Percentiles rank a stretch among this genome's conserved stretches.
phyloP scores from a whole-genome alignment of 2,113 vertebrate genomes.

The Patagioenas fasciata region DNA sequence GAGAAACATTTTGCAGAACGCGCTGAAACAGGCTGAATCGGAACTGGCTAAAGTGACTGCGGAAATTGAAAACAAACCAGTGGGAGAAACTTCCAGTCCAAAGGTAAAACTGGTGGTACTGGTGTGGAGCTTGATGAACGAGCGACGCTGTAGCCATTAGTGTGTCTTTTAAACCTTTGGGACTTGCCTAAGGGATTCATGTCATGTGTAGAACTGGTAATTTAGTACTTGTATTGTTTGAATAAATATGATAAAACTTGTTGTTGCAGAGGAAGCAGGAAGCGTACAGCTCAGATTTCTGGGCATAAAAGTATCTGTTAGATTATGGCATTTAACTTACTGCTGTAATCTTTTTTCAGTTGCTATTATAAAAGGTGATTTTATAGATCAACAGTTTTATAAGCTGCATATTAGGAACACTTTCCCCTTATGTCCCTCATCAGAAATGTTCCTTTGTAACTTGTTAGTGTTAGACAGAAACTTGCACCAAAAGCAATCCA shows the following conservation, averaged over 20 bases:
- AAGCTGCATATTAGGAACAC: neutral
- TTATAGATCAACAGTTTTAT: neutral
- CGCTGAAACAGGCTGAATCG: constrained; percentile 64
- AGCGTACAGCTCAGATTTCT: neutral
- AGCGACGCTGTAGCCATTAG: neutral
- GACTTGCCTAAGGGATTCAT: neutral
- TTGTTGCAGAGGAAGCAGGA: neutral
- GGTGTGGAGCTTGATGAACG: neutral
- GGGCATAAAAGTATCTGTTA: neutral
- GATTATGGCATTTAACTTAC: neutral
- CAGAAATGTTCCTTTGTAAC: neutral
- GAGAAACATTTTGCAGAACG: constrained; percentile 27
- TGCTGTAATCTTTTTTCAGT: neutral
- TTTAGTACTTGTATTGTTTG: neutral
- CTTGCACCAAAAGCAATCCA: neutral
- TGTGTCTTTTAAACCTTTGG: neutral
- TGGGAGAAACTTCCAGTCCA: constrained; percentile 51
- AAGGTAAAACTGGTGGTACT: constrained; percentile 73
- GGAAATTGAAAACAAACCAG: constrained; percentile 76
- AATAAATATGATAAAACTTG: neutral
- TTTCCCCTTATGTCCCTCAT: neutral
- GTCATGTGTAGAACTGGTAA: neutral
- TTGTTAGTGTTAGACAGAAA: neutral
- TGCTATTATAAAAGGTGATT: neutral
- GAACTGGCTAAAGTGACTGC: constrained; percentile 57